Conservation (phyloP, 2,888 invertebrate species). For the Galerucella nymphaeae region DNA sequence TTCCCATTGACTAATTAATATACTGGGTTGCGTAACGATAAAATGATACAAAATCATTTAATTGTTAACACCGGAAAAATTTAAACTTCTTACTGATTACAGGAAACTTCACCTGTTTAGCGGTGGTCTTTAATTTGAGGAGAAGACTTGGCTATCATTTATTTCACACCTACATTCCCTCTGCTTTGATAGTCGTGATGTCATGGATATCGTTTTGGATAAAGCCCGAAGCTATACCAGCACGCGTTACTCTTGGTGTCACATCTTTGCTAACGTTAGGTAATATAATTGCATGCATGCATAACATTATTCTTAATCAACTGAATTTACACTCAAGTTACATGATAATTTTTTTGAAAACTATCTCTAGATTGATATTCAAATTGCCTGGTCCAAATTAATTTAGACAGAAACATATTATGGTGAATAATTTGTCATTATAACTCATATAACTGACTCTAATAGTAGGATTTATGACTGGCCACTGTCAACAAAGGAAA, state of each 20-base stretch:
- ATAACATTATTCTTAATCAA: neutral
- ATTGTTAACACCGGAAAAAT: constrained; percentile 21
- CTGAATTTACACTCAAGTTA: neutral
- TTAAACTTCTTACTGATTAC: constrained; percentile 47
- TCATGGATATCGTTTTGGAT: constrained; percentile 98
- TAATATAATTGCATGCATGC: constrained; percentile 54
- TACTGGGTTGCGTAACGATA: constrained; percentile 23
- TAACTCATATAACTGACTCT: too few species aligned
- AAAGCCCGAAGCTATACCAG: constrained; percentile 92
- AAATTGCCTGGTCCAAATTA: too few species aligned
- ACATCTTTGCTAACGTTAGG: constrained; percentile 87
- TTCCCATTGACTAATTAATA: constrained; percentile 17
- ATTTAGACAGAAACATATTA: too few species aligned
- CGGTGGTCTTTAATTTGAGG: constrained; percentile 87
- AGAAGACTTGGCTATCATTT: constrained; percentile 89
- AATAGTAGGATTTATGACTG: too few species aligned
- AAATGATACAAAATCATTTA: constrained; percentile 21
- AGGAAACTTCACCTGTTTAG: constrained; percentile 93
- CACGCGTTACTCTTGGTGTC: constrained; percentile 88
- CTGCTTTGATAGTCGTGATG: constrained; percentile 92
- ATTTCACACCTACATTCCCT: constrained; percentile 93
- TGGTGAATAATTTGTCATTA: too few species aligned
- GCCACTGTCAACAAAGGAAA: too few species aligned
- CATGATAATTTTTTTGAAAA: neutral
- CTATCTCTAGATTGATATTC: too few species aligned